Evolutionary conservation across 2,113 vertebrate genomes (phyloP), one percentile per base, ranked within the genome.

Genomic region (Smithornis capensis): DNA sequence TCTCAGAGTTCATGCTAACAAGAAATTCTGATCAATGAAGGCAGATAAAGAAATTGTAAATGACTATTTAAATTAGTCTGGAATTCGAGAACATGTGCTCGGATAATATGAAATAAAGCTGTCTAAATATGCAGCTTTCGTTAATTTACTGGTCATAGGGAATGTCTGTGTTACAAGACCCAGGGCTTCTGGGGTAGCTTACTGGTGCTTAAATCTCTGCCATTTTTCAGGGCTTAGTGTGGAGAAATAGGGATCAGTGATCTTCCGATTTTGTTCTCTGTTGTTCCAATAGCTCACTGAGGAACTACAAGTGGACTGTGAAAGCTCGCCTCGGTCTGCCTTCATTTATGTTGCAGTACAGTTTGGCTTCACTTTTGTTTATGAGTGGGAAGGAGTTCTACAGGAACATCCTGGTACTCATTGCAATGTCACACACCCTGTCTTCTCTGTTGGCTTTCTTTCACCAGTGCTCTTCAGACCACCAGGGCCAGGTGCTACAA

Each of bases 1-100:
- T 0, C 80, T 73, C 90, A 76, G 57, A 50, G 64, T 87, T 95
- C 91, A 90, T 1, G 5, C 47, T 81, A 78, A 73, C 35, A n/a
- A 90, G 78, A 94, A 95, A 74, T 62, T 84, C 89, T 96, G 67
- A 79, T 89, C 81, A 83, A 9, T 60, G 79, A 78, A 92, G 42
- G 75, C 70, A 90, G 82, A 70, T 86, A 82, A 80, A 89, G 42
- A 83, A 90, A 50, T 62, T 59, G 50, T 87, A 81, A 86, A 80
- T 88, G 60, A 27, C 64, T 94, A 47, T 62, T 70, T 70, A 86
- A 86, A 74, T 91, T 53, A 82, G 52, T 37, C 57, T 92, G 70
- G 45, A 87, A 68, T 95, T 91, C 73, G 55, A 74, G 86, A 88
- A 40, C 49, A 42, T 7, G 0, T 57, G 29, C 52, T 77, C 70